Evolutionary conservation across 2,888 invertebrate genomes (phyloP).

Genomic region (Mesorhabditis spiculigera): DNA sequence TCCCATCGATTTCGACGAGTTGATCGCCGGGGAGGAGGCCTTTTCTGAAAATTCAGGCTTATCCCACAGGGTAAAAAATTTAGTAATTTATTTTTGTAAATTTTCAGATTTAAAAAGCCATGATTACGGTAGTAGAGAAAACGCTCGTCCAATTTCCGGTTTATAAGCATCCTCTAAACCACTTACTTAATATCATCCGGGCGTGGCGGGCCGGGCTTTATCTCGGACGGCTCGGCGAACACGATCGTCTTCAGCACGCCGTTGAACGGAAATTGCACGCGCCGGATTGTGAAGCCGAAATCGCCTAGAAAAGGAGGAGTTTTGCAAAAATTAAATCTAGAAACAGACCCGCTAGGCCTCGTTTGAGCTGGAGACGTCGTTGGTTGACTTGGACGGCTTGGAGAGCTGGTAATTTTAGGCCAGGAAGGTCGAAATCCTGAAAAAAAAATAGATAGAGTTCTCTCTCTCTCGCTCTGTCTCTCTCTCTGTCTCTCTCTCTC

Average conservation of each 20-base stretch:
- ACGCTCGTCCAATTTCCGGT: neutral
- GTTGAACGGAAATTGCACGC: slow-evolving; percentile 30
- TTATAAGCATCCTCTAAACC: neutral
- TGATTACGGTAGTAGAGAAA: too few species aligned
- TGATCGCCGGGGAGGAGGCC: slow-evolving; percentile 91
- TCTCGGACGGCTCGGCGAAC: slow-evolving; percentile 42
- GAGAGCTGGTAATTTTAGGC: slow-evolving; percentile 39
- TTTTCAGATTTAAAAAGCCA: neutral
- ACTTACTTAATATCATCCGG: slow-evolving; percentile 34
- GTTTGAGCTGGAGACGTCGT: slow-evolving; percentile 26
- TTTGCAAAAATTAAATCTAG: neutral
- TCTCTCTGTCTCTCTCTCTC: too few species aligned
- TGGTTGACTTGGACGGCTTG: slow-evolving; percentile 39
- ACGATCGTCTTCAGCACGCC: slow-evolving; percentile 30
- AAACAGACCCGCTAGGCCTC: slow-evolving; percentile 29
- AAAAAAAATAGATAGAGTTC: neutral
- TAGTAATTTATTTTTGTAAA: neutral
- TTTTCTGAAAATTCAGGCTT: slow-evolving; percentile 61
- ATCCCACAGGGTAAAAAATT: neutral
- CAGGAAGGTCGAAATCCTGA: slow-evolving; percentile 32
- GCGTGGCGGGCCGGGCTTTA: slow-evolving; percentile 39
- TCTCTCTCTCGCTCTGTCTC: too few species aligned
- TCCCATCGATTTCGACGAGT: slow-evolving; percentile 83
- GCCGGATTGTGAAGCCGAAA: slow-evolving; percentile 44
- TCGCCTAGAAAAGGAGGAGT: slow-evolving; percentile 25